phyloP scores from a whole-genome alignment of 2,888 invertebrate species.

The Muschampia plurimacula region DNA sequence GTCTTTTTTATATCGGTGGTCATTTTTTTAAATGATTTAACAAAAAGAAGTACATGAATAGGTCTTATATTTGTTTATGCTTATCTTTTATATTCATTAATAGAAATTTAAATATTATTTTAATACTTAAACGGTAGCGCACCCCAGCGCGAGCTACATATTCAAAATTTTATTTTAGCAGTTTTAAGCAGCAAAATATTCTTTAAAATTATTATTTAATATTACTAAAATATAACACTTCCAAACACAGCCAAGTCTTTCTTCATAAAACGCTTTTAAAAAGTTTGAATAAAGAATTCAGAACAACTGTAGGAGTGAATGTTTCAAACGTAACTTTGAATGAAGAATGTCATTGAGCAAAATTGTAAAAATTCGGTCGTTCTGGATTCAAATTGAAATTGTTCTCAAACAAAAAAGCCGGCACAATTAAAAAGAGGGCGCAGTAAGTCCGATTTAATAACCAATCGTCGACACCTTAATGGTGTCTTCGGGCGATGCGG shows the following conservation, averaged over 20 bases:
- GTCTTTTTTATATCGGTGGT: no score
- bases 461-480: conserved; percentile 76
- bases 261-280: conserved; percentile 21
- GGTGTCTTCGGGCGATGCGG: conserved; percentile 33
- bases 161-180: no score
- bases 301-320: conserved; percentile 26
- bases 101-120: no score
- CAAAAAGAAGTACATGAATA: no score
- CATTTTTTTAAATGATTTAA: no score
- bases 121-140: no score
- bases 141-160: no score
- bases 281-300: conserved; percentile 33
- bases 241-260: conserved; percentile 16
- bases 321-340: conserved; percentile 36
- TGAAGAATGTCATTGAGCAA: conserved; percentile 38
- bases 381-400: conserved; percentile 41
- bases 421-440: conserved; percentile 70
- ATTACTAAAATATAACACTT: no score
- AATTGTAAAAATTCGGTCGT: conserved; percentile 37
- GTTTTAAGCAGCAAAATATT: no score
- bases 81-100: no score
- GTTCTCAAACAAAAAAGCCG: conserved; percentile 51
- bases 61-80: no score
- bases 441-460: conserved; percentile 82
- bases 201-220: no score